Evolutionary conservation across 2,797 vertebrate species (phyloP).

Genomic region (Pseudochirops corinnae): DNA sequence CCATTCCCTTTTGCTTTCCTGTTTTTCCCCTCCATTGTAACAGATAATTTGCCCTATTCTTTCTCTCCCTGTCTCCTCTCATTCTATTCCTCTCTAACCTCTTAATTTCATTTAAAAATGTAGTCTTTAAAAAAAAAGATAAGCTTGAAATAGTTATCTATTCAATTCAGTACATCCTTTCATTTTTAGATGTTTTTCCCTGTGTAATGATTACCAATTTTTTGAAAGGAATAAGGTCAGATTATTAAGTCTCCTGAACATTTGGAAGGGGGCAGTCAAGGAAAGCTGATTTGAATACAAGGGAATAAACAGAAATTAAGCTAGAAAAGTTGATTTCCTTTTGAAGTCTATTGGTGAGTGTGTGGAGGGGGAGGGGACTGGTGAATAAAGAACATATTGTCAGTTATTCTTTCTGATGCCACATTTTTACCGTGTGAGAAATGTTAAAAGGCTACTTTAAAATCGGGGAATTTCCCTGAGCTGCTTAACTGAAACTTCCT

Average conservation of each 20-base stretch:
- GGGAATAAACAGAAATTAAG: slow-evolving; percentile 74
- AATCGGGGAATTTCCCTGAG: slow-evolving; percentile 73
- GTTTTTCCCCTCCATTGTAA: too few relatives aligned
- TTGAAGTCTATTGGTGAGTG: slow-evolving; percentile 65
- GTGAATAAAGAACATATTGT: slow-evolving; percentile 73
- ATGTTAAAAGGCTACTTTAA: neutral
- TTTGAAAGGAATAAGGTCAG: slow-evolving; percentile 72
- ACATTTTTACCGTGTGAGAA: slow-evolving; percentile 52
- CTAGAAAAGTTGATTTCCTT: slow-evolving; percentile 74
- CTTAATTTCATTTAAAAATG: too few relatives aligned
- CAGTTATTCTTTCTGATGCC: slow-evolving; percentile 45
- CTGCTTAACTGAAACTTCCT: slow-evolving; percentile 59
- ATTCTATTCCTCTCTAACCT: too few relatives aligned
- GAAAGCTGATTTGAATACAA: slow-evolving; percentile 56
- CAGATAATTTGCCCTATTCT: too few relatives aligned
- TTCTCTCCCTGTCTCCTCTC: too few relatives aligned
- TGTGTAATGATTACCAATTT: slow-evolving; percentile 67
- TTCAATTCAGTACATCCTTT: slow-evolving; percentile 6
- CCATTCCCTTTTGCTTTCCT: too few relatives aligned
- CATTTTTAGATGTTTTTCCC: slow-evolving; percentile 61
- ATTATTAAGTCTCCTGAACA: slow-evolving; percentile 61
- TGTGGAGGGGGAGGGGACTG: neutral
- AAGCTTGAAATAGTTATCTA: slow-evolving; percentile 14
- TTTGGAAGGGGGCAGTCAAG: slow-evolving; percentile 58
- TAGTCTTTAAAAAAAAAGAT: neutral